Evolutionary conservation across 2,888 invertebrate genomes (phyloP), one percentile per base, ranked within the genome.

Genomic region (Protophormia terraenovae): DNA sequence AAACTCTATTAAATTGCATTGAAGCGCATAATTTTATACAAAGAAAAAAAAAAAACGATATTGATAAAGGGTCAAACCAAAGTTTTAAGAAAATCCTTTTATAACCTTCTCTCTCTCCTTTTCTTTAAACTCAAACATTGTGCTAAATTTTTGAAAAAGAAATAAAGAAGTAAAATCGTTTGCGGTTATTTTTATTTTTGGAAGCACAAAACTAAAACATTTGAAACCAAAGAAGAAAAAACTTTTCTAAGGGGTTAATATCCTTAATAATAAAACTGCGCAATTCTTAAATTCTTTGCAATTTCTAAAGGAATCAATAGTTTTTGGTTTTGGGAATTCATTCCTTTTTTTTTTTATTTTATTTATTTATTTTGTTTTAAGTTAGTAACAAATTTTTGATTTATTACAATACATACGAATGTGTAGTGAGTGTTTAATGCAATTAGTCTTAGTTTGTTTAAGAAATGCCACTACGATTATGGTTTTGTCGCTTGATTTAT

Each of bases 361-460:
- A n/a, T n/a, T n/a, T n/a, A n/a, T n/a, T n/a, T n/a, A n/a, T n/a
- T n/a, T n/a, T n/a, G n/a, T n/a, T 27, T n/a, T 12, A 77, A 79
- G 27, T 53, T 53, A 50, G 22, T 73, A 62, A 35, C 55, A 60
- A 81, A 69, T 69, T 55, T 76, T 53, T 85, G 85, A 85, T 85
- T 85, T 85, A 85, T 85, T 79, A 69, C 81, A 82, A 78, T 69
- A 22, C 32, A 19, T 16, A 10, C 27, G 29, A 32, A 29, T 38
- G 55, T 77, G 72, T 38, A 69, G 50, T 79, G 35, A 64, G 73
- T 82, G 75, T 64, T 85, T 71, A 82, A 78, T 85, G 85, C 85
- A 85, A 85, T 85, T 82, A 85, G 82, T 85, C 78, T n/a, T n/a
- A n/a, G 66, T 66, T 80, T 75, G 78, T 69, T 82, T 47, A 45